Conservation (phyloP, 2,888 invertebrate species). For the Lingula anatina region DNA sequence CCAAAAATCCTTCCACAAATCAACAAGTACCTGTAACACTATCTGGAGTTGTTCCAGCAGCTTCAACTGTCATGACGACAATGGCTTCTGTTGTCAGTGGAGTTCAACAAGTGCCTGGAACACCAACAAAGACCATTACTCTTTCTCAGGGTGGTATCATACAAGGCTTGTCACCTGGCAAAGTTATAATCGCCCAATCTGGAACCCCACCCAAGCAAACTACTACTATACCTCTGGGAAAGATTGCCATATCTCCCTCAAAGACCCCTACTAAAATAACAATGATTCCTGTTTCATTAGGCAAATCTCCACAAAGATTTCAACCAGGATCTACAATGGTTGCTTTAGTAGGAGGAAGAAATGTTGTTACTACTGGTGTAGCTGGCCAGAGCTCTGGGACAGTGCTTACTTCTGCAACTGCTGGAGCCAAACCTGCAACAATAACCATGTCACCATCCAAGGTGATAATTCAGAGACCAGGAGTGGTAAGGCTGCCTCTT, state of each 20-base stretch:
- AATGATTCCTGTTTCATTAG: constrained; percentile 55
- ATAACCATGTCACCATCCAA: constrained; percentile 43
- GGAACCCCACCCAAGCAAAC: constrained; percentile 31
- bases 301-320: constrained; percentile 69
- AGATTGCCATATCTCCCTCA: constrained; percentile 44
- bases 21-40: constrained; percentile 38
- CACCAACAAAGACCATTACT: constrained; percentile 61
- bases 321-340: constrained; percentile 19
- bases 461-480: constrained; percentile 39
- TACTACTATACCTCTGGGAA: constrained; percentile 26
- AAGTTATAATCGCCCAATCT: constrained; percentile 28
- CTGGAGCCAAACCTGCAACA: constrained; percentile 15
- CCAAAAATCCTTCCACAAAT: constrained; percentile 39
- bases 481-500: constrained; percentile 38
- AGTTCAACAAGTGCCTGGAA: constrained; percentile 12
- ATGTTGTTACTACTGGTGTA: constrained; percentile 20
- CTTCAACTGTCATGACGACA: not conserved
- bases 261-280: constrained; percentile 57
- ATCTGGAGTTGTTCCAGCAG: not conserved
- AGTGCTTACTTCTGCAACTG: constrained; percentile 21
- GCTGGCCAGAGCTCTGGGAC: constrained; percentile 59
- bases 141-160: constrained; percentile 59
- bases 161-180: constrained; percentile 38
- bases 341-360: constrained; percentile 8
- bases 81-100: constrained; percentile 11